These are phyloP conservation scores for Ridgeia piscesae DNA, from an alignment of 1,140 invertebrate species.

Conservation along the genomic window DNA sequence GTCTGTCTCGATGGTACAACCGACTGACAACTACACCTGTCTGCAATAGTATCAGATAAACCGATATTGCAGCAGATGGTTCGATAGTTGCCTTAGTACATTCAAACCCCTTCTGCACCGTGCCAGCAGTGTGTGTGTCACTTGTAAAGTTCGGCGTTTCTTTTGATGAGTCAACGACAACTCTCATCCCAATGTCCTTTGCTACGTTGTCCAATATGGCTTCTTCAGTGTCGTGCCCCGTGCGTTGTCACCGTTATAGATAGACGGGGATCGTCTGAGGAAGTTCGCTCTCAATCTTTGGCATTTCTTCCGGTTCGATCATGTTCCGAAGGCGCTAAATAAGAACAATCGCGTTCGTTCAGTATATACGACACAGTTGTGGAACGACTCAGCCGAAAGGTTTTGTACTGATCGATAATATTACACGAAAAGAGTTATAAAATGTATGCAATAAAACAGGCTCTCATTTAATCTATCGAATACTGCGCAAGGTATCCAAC, in stretches of 20 bases:
- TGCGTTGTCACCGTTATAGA: slow-evolving; percentile 12
- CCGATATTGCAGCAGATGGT: background rate
- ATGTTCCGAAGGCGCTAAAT: background rate
- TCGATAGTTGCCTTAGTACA: background rate
- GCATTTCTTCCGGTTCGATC: slow-evolving; percentile 21
- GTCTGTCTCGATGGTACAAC: background rate
- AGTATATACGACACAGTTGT: background rate
- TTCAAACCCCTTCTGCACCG: no score
- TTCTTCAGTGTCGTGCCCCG: background rate
- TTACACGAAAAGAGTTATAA: background rate
- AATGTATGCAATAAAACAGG: background rate
- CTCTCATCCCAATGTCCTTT: background rate
- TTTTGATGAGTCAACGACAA: no score
- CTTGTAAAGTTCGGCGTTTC: background rate
- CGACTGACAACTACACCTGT: background rate
- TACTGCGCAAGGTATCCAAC: background rate
- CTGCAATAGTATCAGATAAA: background rate
- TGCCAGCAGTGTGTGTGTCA: background rate
- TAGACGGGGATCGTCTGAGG: slow-evolving; percentile 15
- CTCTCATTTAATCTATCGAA: background rate
- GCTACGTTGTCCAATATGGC: background rate
- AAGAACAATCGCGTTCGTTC: background rate
- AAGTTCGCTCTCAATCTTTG: slow-evolving; percentile 6
- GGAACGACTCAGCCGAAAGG: background rate
- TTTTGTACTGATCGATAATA: background rate